A percentile compares a stretch with the other conserved stretches of the same genome.
Conservation (phyloP, 2,797 vertebrate species). For the Scolopax bukidnonensis region DNA sequence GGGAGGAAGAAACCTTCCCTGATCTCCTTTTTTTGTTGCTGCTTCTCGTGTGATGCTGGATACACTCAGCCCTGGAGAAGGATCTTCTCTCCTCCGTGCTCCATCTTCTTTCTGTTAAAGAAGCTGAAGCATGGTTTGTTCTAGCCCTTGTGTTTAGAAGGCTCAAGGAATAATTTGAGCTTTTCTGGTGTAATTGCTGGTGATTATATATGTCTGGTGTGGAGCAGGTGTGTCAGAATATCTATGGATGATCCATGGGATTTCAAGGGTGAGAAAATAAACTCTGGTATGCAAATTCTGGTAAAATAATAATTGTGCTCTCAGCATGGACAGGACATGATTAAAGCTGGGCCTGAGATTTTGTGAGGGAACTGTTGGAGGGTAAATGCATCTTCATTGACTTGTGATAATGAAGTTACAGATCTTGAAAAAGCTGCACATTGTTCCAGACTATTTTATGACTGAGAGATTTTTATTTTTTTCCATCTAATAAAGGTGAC, state of each 20-base stretch:
- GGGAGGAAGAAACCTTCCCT: not conserved
- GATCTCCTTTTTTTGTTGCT: not conserved
- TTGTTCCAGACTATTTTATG: not conserved
- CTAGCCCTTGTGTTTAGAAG: not conserved
- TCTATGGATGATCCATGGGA: rapidly evolving
- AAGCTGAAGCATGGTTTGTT: not conserved
- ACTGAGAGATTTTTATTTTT: not conserved
- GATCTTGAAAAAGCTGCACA: not conserved
- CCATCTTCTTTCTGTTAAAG: not conserved
- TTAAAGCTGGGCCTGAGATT: not conserved
- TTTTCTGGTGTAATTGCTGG: not conserved
- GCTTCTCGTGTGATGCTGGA: not conserved
- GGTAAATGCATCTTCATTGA: not conserved
- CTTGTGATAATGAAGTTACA: not conserved
- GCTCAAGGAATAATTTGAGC: not conserved
- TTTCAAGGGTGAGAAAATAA: not conserved
- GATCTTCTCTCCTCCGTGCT: not conserved
- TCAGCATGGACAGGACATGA: rapidly evolving
- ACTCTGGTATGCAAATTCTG: not conserved
- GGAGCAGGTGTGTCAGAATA: not conserved
- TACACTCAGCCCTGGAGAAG: not conserved
- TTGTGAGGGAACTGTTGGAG: not conserved
- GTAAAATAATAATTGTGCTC: not conserved
- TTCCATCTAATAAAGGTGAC: not conserved
- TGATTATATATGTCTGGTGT: rapidly evolving